Conservation (phyloP, 2,797 vertebrate species). For the Danio aesculapii region DNA sequence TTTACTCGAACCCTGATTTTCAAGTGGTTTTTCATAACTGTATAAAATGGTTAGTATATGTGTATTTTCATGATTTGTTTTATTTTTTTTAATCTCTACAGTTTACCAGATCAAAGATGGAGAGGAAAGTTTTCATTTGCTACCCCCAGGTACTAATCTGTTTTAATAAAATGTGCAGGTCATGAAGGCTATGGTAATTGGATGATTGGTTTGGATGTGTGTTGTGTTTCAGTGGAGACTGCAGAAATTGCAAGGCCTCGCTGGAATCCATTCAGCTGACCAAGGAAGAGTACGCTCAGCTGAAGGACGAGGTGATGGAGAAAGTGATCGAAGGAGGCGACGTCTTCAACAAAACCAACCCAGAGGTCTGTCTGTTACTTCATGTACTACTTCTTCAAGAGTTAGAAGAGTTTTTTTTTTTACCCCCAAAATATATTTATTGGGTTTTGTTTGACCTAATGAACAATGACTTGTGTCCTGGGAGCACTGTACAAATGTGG, state of each 20-base stretch:
- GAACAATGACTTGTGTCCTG: too few species aligned
- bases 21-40: too few species aligned
- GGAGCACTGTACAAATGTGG: too few species aligned
- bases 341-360: constrained; percentile 91
- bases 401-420: too few species aligned
- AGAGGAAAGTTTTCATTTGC: constrained; percentile 80
- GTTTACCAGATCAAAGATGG: constrained; percentile 85
- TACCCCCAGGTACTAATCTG: constrained; percentile 79
- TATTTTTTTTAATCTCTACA: constrained; percentile 64
- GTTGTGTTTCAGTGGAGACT: constrained; percentile 72
- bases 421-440: too few species aligned
- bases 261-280: constrained; percentile 82
- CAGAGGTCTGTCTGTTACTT: constrained; percentile 77
- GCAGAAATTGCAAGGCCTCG: constrained; percentile 74
- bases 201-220: neutral
- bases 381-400: neutral
- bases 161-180: neutral
- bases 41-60: neutral
- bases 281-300: constrained; percentile 84
- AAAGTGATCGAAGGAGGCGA: constrained; percentile 89
- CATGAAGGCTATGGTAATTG: neutral
- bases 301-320: constrained; percentile 84
- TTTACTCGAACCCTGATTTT: too few species aligned
- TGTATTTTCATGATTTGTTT: neutral
- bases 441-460: too few species aligned